phyloP scores from a whole-genome alignment of 2,113 vertebrate genomes.

The Prunella himalayana region DNA sequence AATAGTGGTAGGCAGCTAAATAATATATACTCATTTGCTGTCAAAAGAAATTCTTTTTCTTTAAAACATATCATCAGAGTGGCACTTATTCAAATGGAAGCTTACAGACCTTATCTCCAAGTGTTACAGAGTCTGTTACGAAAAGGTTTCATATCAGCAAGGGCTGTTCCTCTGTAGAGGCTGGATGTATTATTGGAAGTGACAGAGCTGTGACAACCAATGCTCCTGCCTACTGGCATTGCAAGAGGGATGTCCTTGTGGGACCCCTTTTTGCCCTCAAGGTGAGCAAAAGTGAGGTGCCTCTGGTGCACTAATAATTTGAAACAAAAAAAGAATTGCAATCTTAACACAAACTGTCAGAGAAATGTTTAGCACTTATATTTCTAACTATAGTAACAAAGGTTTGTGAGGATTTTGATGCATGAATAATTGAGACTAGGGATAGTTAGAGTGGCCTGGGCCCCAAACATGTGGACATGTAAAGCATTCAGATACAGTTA shows the following conservation, averaged over 20 bases:
- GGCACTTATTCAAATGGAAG: neutral
- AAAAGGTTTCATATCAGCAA: neutral
- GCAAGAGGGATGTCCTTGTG: neutral
- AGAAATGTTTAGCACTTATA: neutral
- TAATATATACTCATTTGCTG: neutral
- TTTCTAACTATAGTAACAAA: neutral
- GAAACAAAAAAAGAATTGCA: neutral
- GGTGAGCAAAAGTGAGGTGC: neutral
- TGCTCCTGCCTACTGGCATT: neutral
- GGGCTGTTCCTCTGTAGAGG: neutral
- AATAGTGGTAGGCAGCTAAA: neutral
- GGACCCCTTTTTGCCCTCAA: neutral
- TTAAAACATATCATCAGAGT: neutral
- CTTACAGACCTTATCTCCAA: neutral
- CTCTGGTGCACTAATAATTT: neutral
- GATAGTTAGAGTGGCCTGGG: neutral
- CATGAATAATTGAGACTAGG: neutral
- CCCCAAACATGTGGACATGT: fast-evolving
- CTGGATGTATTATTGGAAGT: neutral
- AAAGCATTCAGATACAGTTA: neutral
- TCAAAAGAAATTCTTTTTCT: neutral
- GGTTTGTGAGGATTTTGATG: neutral
- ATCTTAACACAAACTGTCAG: neutral
- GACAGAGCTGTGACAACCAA: neutral
- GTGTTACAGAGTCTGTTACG: neutral